A percentile compares a stretch with the other conserved stretches of the same genome.
Evolutionary conservation across 2,888 invertebrate species (phyloP).

Genomic region (Hirudinaria manillensis): DNA sequence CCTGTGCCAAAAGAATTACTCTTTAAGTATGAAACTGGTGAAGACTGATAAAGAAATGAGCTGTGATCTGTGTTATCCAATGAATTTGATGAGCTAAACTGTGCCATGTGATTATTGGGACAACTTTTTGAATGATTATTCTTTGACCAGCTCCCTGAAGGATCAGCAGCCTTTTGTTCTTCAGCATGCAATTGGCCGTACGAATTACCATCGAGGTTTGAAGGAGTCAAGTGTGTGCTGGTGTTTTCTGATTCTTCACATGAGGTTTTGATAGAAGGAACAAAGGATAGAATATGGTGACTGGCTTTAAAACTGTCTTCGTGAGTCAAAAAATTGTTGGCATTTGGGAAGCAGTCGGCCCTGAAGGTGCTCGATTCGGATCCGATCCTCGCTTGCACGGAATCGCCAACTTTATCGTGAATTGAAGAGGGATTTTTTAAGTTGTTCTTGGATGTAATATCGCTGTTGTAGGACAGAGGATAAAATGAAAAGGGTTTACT

Average conservation of each 20-base stretch:
- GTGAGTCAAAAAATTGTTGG: background rate
- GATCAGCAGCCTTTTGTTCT: no score
- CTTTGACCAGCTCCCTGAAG: no score
- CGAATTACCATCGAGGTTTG: no score
- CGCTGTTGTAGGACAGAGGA: slow-evolving; percentile 18
- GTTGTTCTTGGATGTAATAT: background rate
- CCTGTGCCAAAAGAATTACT: no score
- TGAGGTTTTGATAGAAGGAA: background rate
- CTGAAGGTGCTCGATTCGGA: background rate
- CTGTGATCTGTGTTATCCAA: no score
- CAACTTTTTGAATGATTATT: no score
- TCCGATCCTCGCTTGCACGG: background rate
- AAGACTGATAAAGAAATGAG: background rate
- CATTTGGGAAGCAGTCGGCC: background rate
- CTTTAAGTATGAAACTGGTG: background rate
- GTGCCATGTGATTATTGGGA: no score
- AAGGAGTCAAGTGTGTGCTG: no score
- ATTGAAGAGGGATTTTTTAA: background rate
- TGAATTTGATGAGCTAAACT: no score
- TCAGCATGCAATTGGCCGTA: no score
- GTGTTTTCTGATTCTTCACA: no score
- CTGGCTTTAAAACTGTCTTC: background rate
- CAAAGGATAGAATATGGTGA: background rate
- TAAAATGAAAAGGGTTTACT: slow-evolving; percentile 24
- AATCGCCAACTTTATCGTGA: background rate